Evolutionary conservation across 2,113 vertebrate genomes (phyloP).

Genomic region (Dicaeum eximium): DNA sequence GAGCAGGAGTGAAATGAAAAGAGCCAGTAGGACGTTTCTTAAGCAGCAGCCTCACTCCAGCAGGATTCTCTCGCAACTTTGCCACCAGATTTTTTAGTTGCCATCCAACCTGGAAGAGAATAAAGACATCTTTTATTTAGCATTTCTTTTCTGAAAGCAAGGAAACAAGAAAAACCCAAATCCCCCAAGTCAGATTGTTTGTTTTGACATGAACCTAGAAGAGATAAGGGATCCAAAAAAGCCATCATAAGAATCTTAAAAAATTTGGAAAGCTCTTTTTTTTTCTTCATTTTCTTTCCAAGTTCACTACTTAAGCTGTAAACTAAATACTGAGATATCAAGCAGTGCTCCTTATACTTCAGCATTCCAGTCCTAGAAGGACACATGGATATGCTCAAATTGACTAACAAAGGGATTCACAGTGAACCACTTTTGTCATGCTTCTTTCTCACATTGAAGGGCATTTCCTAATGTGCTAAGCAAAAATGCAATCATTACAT

Average conservation of each 20-base stretch:
- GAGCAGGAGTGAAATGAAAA: constrained; percentile 83
- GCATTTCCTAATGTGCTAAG: background rate
- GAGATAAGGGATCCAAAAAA: background rate
- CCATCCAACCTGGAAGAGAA: constrained; percentile 88
- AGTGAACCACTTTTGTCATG: background rate
- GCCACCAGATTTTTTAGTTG: constrained; percentile 91
- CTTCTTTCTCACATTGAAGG: background rate
- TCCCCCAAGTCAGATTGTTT: background rate
- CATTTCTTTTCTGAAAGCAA: background rate
- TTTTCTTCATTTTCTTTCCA: background rate
- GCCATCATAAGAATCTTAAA: background rate
- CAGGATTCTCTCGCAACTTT: constrained; percentile 84
- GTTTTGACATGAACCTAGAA: background rate
- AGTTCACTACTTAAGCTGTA: background rate
- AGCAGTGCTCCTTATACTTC: background rate
- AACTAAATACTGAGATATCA: background rate
- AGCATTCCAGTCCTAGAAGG: background rate
- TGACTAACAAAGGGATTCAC: background rate
- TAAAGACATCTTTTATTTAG: background rate
- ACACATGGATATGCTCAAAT: background rate
- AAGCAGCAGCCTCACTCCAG: constrained; percentile 79
- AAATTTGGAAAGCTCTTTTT: background rate
- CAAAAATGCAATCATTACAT: background rate
- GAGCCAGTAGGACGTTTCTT: constrained; percentile 88
- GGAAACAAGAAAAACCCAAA: background rate